phyloP scores from a whole-genome alignment of 2,797 vertebrate genomes.

The Sebastolobus altivelis region DNA sequence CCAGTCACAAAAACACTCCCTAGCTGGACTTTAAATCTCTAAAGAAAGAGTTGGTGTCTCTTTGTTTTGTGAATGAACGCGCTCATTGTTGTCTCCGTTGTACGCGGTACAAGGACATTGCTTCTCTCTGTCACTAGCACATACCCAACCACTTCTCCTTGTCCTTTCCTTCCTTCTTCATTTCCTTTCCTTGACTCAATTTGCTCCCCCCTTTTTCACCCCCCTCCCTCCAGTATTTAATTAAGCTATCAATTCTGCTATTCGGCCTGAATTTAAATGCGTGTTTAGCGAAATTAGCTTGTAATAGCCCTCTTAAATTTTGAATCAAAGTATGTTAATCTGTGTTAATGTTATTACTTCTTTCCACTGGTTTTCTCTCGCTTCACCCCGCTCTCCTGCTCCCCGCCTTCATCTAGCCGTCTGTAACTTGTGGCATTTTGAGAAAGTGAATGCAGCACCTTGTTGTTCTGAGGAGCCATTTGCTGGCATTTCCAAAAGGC shows the following conservation, averaged over 20 bases:
- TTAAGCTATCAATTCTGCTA: constrained; percentile 64
- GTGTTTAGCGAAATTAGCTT: constrained; percentile 67
- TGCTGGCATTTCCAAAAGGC: constrained; percentile 59
- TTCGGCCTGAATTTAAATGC: constrained; percentile 60
- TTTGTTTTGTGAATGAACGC: background rate
- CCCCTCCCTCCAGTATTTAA: constrained; percentile 52
- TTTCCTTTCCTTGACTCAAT: constrained; percentile 34
- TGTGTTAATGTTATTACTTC: constrained; percentile 52
- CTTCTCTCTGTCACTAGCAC: background rate
- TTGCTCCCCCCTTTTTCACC: constrained; percentile 14
- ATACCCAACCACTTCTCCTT: background rate
- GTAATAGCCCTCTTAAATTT: constrained; percentile 67
- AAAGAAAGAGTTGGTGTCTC: background rate
- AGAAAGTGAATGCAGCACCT: constrained; percentile 44
- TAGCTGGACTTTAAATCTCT: background rate
- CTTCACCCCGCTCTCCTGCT: background rate
- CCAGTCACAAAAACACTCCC: background rate
- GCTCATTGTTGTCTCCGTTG: background rate
- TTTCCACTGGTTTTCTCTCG: constrained; percentile 1
- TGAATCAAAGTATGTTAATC: constrained; percentile 62
- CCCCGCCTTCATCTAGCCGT: background rate
- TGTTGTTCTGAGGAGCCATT: constrained; percentile 45
- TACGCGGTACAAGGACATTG: background rate
- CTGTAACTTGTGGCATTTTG: constrained; percentile 50
- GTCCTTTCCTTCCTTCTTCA: constrained; percentile 3